phyloP scores from a whole-genome alignment of 2,113 vertebrate genomes.

The Caracal caracal region DNA sequence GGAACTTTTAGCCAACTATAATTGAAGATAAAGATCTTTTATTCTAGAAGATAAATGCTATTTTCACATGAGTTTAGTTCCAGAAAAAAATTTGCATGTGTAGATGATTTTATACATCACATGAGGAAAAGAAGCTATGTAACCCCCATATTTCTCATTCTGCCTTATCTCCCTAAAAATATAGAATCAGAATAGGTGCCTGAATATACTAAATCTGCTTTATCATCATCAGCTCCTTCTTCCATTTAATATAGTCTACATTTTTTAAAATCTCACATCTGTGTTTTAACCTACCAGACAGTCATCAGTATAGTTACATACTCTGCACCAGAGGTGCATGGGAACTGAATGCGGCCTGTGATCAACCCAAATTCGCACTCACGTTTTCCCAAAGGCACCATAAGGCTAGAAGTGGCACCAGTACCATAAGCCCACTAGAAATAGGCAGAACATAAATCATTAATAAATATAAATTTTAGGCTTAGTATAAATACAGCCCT shows the following conservation, averaged over 20 bases:
- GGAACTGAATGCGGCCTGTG: neutral
- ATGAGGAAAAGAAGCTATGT: neutral
- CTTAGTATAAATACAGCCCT: neutral
- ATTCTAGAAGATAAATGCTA: neutral
- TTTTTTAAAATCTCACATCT: neutral
- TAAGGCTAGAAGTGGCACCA: neutral
- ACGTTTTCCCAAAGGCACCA: neutral
- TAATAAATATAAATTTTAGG: slow-evolving; percentile 27
- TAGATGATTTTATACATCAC: neutral
- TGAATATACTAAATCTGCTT: neutral
- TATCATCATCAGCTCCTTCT: neutral
- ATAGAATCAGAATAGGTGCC: neutral
- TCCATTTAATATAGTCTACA: neutral
- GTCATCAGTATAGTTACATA: neutral
- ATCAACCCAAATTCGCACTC: neutral
- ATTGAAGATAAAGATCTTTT: neutral
- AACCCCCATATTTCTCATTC: neutral
- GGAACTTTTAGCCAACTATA: neutral
- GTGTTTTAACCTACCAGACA: neutral
- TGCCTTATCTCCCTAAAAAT: slow-evolving; percentile 11
- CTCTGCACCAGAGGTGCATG: neutral
- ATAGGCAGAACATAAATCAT: neutral
- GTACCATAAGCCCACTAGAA: neutral
- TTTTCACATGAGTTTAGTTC: slow-evolving; percentile 13
- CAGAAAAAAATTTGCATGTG: neutral